Percentiles rank a stretch among this genome's conserved stretches.
Conservation (phyloP, 1,140 invertebrate genomes). For the Conopomorpha cramerella region DNA sequence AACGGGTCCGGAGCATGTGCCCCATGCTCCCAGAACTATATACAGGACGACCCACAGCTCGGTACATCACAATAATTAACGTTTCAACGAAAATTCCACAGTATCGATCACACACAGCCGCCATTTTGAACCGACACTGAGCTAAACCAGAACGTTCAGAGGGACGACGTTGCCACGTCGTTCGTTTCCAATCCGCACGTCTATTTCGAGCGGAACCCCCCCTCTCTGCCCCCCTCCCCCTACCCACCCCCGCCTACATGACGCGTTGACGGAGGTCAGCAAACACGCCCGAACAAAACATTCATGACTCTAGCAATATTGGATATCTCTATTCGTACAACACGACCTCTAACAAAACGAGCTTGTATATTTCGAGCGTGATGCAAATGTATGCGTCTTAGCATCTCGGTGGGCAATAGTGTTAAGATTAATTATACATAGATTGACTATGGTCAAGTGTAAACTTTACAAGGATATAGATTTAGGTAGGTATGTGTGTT, state of each 20-base stretch:
- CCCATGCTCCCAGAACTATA: conserved; percentile 32
- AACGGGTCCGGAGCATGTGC: conserved; percentile 22
- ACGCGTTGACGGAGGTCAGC: conserved; percentile 20
- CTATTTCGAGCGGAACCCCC: conserved; percentile 20
- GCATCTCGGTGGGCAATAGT: no score
- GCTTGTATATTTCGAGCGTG: no score
- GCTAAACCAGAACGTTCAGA: conserved; percentile 14
- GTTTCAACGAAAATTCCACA: conserved; percentile 48
- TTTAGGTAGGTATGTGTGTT: conserved; percentile 16
- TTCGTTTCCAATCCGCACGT: conserved; percentile 39
- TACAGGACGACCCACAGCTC: conserved; percentile 41
- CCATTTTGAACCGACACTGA: conserved; percentile 59
- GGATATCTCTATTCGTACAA: no score
- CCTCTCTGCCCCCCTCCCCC: conserved; percentile 31
- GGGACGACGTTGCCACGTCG: conserved; percentile 53
- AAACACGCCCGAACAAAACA: conserved; percentile 42
- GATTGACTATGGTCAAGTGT: no score
- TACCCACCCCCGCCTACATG: conserved; percentile 13
- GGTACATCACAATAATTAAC: conserved; percentile 45
- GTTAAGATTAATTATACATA: conserved; percentile 34
- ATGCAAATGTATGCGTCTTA: no score
- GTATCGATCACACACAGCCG: conserved; percentile 58
- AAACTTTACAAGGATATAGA: no score
- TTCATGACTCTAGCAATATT: no score
- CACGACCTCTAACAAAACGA: no score